Evolutionary conservation across 2,113 vertebrate species (phyloP), one percentile per base, ranked within the genome.

Genomic region (Pitta sordida): DNA sequence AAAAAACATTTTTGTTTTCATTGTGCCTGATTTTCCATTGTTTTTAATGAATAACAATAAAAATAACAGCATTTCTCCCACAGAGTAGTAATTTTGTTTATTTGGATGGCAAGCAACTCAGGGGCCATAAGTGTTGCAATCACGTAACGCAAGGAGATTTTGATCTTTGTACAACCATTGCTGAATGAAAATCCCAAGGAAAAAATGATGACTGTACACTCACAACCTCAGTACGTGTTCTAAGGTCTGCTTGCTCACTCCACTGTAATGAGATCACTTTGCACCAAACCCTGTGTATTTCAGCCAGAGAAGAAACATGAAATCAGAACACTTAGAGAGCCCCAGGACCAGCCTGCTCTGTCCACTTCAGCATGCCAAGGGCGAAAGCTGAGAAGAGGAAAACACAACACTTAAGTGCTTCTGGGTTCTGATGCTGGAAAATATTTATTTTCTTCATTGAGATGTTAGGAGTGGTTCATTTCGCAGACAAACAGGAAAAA

Each of bases 1-100:
- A 95, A 96, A 85, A 89, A 23, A 8, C 2, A 39, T 64, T 36
- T 73, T 69, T 88, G 63, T 83, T 96, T 95, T 70, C 75, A 87
- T 91, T 80, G 51, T 37, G 85, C 43, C 32, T 88, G 55, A 46
- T 74, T 95, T 96, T 96, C 88, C 85, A 52, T 74, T 83, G 26
- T 83, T 94, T 90, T 78, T 43, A 94, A 68, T 0, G 9, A 91
- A 26, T 58, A 82, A 64, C 36, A 88, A 78, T 82, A 85, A 89
- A 78, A 94, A 70, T 51, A 86, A 80, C 4, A 76, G 44, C 62
- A 36, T 78, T 94, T 84, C 26, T 75, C 44, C 62, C 41, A 68
- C 62, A 68, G 56, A 65, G 39, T 36, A 88, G 68, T 77, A 3
- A 34, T 71, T 80, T 63, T 74, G 34, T 91, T 91, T 94, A 67